These are phyloP conservation scores for Drosophila anceps DNA, from an alignment of 2,888 invertebrate species.

Conservation along the genomic window DNA sequence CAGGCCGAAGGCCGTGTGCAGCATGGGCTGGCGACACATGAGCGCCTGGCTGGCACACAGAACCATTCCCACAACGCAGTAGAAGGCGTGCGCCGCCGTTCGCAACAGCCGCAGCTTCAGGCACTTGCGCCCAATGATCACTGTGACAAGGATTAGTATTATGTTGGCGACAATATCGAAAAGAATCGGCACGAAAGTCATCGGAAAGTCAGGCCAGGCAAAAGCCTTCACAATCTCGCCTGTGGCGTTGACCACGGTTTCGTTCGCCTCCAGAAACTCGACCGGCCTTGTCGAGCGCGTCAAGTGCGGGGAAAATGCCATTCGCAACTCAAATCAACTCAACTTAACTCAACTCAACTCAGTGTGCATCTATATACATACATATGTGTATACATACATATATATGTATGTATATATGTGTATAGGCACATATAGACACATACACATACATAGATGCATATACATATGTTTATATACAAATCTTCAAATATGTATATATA, in stretches of 20 bases:
- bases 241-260: slow-evolving; percentile 15
- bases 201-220: neutral
- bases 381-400: neutral
- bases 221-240: neutral
- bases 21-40: accelerated
- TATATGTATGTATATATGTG: neutral
- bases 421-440: too few relatives aligned
- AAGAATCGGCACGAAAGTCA: neutral
- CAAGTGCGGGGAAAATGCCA: neutral
- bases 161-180: neutral
- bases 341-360: neutral
- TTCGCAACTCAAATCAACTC: neutral
- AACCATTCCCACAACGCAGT: slow-evolving; percentile 28
- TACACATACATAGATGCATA: neutral
- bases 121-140: slow-evolving; percentile 28
- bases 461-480: neutral
- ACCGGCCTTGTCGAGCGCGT: too few relatives aligned
- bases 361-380: too few relatives aligned
- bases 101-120: slow-evolving; percentile 4
- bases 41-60: slow-evolving; percentile 31
- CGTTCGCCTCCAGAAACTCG: neutral
- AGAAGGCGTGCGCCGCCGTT: slow-evolving; percentile 41
- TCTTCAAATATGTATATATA: neutral
- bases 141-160: slow-evolving; percentile 11
- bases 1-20: slow-evolving; percentile 39